These are phyloP conservation scores for Griposia aprilina DNA, from an alignment of 2,888 invertebrate genomes.

Conservation along the genomic window DNA sequence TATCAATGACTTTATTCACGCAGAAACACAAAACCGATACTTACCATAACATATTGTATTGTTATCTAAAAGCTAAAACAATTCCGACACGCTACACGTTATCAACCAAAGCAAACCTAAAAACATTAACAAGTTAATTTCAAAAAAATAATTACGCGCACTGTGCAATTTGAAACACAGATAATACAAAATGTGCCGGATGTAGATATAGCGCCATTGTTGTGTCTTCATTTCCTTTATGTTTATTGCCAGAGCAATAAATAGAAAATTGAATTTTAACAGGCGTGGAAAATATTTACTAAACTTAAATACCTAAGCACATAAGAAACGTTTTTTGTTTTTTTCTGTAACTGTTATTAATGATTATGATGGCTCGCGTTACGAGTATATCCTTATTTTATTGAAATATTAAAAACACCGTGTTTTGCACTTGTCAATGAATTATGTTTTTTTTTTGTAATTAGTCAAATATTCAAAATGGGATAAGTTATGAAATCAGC, in stretches of 20 bases:
- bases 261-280: conserved; percentile 76
- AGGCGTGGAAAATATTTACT: conserved; percentile 70
- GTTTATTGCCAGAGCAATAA: conserved; percentile 75
- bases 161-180: conserved; percentile 76
- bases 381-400: conserved; percentile 1
- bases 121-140: conserved; percentile 82
- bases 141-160: conserved; percentile 78
- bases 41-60: neutral
- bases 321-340: conserved; percentile 30
- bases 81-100: neutral
- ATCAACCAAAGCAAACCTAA: conserved; percentile 62
- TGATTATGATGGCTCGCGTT: neutral
- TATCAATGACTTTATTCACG: neutral
- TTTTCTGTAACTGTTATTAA: conserved; percentile 22
- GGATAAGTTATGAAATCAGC: neutral
- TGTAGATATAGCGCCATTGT: conserved; percentile 80
- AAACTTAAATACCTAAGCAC: conserved; percentile 62
- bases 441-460: neutral
- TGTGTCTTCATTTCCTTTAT: conserved; percentile 79
- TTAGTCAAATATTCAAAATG: neutral
- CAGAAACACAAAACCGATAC: neutral
- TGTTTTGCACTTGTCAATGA: conserved; percentile 5
- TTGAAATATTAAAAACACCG: neutral
- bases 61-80: conserved; percentile 1
- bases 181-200: conserved; percentile 81